These are phyloP conservation scores for Diabrotica balteata DNA, from an alignment of 2,888 invertebrate species.

Conservation along the genomic window DNA sequence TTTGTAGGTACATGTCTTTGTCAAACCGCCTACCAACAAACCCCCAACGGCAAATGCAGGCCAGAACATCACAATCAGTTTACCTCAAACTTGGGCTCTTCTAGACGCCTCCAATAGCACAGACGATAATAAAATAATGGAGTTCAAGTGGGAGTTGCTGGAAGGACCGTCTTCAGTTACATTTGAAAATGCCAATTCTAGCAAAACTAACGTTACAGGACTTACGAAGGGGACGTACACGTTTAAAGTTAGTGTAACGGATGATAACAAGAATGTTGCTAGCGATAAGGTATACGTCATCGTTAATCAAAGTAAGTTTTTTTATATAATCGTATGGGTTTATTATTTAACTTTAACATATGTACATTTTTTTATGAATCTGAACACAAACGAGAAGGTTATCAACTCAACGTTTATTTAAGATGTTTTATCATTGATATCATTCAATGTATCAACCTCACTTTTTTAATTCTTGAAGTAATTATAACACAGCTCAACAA, in stretches of 20 bases:
- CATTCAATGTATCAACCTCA: too few relatives aligned
- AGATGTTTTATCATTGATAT: too few relatives aligned
- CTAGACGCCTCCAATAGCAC: slow-evolving; percentile 76
- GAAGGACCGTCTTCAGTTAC: slow-evolving; percentile 71
- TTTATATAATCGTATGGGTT: not conserved
- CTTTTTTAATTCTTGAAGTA: too few relatives aligned
- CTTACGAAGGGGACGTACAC: slow-evolving; percentile 85
- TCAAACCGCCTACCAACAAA: slow-evolving; percentile 86
- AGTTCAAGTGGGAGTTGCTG: slow-evolving; percentile 85
- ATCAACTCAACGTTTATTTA: too few relatives aligned
- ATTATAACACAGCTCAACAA: too few relatives aligned
- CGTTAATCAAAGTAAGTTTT: slow-evolving; percentile 82
- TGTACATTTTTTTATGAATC: too few relatives aligned
- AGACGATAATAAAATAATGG: slow-evolving; percentile 84
- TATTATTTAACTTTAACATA: not conserved
- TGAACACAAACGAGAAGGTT: too few relatives aligned
- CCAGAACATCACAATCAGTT: slow-evolving; percentile 73
- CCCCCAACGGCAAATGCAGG: slow-evolving; percentile 79
- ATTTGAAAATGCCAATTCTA: slow-evolving; percentile 54
- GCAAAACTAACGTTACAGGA: slow-evolving; percentile 77
- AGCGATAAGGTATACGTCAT: slow-evolving; percentile 75
- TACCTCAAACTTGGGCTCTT: slow-evolving; percentile 81
- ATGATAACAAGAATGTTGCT: slow-evolving; percentile 84
- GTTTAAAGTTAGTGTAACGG: slow-evolving; percentile 81
- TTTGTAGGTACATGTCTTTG: slow-evolving; percentile 83